Conservation (phyloP, 2,888 invertebrate species). For the Allacma fusca region DNA sequence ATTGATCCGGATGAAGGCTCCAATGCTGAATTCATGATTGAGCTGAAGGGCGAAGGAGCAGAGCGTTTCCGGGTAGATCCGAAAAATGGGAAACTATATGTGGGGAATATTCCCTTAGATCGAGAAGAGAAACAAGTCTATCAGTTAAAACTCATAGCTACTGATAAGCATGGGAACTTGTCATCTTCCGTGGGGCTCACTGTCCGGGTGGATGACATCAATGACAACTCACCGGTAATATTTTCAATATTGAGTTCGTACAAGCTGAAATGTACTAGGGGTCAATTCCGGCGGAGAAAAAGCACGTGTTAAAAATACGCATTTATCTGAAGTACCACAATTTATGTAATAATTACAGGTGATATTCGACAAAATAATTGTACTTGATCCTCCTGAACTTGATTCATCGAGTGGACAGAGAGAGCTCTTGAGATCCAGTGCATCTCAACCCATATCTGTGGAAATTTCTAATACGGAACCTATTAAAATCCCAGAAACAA, state of each 20-base stretch:
- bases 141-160: slow-evolving; percentile 76
- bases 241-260: no score
- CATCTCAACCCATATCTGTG: slow-evolving; percentile 59
- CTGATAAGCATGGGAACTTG: slow-evolving; percentile 73
- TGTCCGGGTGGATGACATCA: slow-evolving; percentile 78
- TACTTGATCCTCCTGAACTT: slow-evolving; percentile 59
- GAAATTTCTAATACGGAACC: slow-evolving; percentile 60
- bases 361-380: slow-evolving; percentile 58
- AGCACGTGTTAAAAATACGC: neutral
- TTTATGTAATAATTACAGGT: no score
- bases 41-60: slow-evolving; percentile 78
- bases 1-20: slow-evolving; percentile 75
- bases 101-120: slow-evolving; percentile 70
- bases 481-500: slow-evolving; percentile 61
- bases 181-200: slow-evolving; percentile 77
- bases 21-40: slow-evolving; percentile 75
- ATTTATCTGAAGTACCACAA: neutral
- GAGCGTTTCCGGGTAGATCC: slow-evolving; percentile 76
- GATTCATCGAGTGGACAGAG: slow-evolving; percentile 56
- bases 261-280: no score
- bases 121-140: slow-evolving; percentile 77
- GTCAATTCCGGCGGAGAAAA: no score
- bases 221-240: slow-evolving; percentile 72
- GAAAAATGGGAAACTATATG: slow-evolving; percentile 71
- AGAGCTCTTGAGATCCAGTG: slow-evolving; percentile 57